phyloP scores from a whole-genome alignment of 2,888 invertebrate species.

The Cantharis rustica region DNA sequence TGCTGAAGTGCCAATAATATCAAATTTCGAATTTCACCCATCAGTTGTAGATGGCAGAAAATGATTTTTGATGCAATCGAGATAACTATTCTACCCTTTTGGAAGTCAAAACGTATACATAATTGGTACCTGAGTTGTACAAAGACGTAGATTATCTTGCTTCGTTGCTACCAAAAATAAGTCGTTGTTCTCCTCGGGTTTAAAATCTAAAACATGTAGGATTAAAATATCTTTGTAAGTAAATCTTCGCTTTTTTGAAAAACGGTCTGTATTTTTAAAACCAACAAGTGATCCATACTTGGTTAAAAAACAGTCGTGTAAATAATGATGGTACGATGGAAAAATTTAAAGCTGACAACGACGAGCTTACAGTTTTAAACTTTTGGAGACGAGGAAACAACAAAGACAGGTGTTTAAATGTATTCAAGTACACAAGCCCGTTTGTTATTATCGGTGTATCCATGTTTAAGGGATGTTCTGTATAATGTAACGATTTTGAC shows the following conservation, averaged over 20 bases:
- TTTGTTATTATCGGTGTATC: slow-evolving; percentile 31
- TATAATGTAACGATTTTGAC: slow-evolving; percentile 38
- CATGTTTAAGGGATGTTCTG: slow-evolving; percentile 39
- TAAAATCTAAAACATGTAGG: slow-evolving; percentile 2
- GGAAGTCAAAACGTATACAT: not conserved
- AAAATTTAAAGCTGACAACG: slow-evolving; percentile 30
- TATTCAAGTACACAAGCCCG: slow-evolving; percentile 31
- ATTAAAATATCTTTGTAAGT: not conserved
- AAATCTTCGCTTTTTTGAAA: not conserved
- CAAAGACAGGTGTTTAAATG: slow-evolving; percentile 35
- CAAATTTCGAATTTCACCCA: too few relatives aligned
- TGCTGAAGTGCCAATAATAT: too few relatives aligned
- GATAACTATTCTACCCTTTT: not conserved
- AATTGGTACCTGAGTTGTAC: not conserved
- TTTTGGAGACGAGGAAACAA: slow-evolving; percentile 16
- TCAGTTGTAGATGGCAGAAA: not conserved
- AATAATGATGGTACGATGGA: slow-evolving; percentile 25
- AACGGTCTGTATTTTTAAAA: not conserved
- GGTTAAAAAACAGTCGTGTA: slow-evolving; percentile 27
- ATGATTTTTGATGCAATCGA: not conserved
- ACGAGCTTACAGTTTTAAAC: slow-evolving; percentile 8
- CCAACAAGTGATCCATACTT: slow-evolving; percentile 5
- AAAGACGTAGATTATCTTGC: slow-evolving; percentile 9
- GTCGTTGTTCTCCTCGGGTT: slow-evolving; percentile 18
- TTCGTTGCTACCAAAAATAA: slow-evolving; percentile 1